Conservation (phyloP, 2,888 invertebrate species). For the Prostheceraeus crozeri region DNA sequence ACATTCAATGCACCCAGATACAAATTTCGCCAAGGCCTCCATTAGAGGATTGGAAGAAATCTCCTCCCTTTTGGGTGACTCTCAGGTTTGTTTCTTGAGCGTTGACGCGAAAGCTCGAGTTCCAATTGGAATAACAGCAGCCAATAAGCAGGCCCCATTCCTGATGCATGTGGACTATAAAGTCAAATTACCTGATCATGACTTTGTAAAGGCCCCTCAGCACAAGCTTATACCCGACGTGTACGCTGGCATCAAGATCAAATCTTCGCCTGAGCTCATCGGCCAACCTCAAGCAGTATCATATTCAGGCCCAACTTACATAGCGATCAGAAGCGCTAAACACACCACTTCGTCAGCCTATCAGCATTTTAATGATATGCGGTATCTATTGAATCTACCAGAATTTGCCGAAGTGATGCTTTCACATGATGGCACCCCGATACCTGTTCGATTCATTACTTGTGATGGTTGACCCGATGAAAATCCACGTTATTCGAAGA, state of each 20-base stretch:
- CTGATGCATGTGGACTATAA: conserved; percentile 42
- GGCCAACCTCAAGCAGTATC: conserved; percentile 16
- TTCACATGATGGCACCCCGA: no score
- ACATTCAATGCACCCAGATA: conserved; percentile 44
- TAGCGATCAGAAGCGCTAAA: conserved; percentile 50
- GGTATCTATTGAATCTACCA: background rate
- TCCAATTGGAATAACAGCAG: conserved; percentile 53
- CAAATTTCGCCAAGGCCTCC: conserved; percentile 44
- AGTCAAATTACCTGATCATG: conserved; percentile 46
- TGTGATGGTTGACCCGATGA: conserved; percentile 46
- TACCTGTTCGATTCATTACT: conserved; percentile 47
- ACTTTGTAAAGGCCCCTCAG: conserved; percentile 46
- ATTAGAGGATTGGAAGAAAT: conserved; percentile 44
- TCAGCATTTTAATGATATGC: conserved; percentile 13
- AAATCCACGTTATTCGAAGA: conserved; percentile 42
- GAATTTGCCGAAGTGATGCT: conserved; percentile 10
- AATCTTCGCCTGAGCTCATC: conserved; percentile 45
- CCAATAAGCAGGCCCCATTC: conserved; percentile 51
- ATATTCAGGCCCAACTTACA: conserved; percentile 53
- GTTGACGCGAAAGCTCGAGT: conserved; percentile 52
- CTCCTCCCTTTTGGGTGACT: conserved; percentile 44
- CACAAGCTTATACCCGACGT: conserved; percentile 50
- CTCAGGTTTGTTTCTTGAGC: conserved; percentile 39
- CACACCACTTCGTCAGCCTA: conserved; percentile 41
- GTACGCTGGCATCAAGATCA: conserved; percentile 46